These are phyloP conservation scores for Cactoblastis cactorum DNA, from an alignment of 2,888 invertebrate species.

Conservation along the genomic window DNA sequence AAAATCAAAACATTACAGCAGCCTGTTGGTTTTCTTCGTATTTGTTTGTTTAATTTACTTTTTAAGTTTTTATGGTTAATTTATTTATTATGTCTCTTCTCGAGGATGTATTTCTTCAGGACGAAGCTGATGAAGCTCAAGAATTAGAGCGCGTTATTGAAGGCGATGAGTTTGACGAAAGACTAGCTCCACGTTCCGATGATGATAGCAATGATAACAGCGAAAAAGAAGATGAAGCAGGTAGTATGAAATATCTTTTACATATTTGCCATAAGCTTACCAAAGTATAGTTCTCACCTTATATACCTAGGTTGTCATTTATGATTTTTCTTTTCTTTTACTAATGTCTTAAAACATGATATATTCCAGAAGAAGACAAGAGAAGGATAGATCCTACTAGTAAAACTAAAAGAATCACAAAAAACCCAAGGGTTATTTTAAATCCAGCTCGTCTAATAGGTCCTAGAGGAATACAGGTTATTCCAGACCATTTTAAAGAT, in stretches of 20 bases:
- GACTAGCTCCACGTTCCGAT: conserved; percentile 49
- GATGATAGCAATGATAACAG: conserved; percentile 56
- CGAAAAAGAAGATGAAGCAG: conserved; percentile 66
- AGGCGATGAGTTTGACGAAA: conserved; percentile 71
- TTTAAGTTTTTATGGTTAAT: background rate
- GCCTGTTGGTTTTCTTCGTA: background rate
- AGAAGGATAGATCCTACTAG: conserved; percentile 57
- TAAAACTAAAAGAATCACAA: conserved; percentile 76
- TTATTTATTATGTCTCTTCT: conserved; percentile 54
- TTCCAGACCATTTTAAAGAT: conserved; percentile 88
- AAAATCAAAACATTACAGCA: background rate
- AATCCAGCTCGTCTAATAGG: conserved; percentile 86
- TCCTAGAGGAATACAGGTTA: conserved; percentile 87
- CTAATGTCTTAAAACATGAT: conserved; percentile 10
- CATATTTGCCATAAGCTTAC: no score
- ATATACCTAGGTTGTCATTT: no score
- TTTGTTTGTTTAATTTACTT: background rate
- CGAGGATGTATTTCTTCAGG: conserved; percentile 67
- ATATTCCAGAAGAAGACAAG: conserved; percentile 67
- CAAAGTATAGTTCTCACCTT: no score
- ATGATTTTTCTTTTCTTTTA: background rate
- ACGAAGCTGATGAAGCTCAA: conserved; percentile 66
- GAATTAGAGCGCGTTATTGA: conserved; percentile 69
- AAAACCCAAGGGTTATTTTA: conserved; percentile 83
- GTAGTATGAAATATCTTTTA: conserved; percentile 27